Conservation (phyloP, 2,797 vertebrate species). For the Taeniopygia guttata region DNA sequence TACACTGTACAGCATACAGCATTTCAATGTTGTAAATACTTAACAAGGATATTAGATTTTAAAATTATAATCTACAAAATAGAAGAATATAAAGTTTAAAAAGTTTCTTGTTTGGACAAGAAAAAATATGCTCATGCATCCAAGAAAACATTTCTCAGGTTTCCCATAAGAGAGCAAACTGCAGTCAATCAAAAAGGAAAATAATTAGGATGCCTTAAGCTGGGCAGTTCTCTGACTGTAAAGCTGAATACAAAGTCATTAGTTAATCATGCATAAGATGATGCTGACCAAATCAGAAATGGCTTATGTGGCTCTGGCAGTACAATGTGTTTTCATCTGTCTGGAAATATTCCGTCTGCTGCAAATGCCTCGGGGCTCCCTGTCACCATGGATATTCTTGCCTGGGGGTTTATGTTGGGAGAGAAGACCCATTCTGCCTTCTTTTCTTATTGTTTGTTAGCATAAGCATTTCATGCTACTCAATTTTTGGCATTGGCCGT, state of each 20-base stretch:
- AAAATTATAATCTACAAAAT: background rate
- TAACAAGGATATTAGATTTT: background rate
- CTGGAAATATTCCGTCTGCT: slow-evolving; percentile 39
- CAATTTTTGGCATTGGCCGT: background rate
- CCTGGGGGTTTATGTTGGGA: background rate
- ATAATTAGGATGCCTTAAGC: background rate
- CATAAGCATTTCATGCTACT: background rate
- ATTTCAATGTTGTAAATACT: background rate
- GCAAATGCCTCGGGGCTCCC: background rate
- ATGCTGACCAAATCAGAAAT: slow-evolving; percentile 43
- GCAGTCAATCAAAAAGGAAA: background rate
- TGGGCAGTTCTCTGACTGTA: background rate
- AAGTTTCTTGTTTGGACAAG: background rate
- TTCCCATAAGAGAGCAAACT: background rate
- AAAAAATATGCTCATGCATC: background rate
- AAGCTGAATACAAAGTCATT: slow-evolving; percentile 21
- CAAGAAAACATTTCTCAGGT: background rate
- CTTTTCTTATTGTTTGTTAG: background rate
- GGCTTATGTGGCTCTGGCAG: slow-evolving; percentile 27
- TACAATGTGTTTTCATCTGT: slow-evolving; percentile 46
- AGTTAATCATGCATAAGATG: slow-evolving; percentile 53
- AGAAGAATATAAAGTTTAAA: background rate
- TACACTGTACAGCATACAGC: background rate
- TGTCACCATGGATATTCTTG: background rate
- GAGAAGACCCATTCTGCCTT: background rate